Conservation (phyloP, 2,797 vertebrate species). For the Phalanger gymnotis region DNA sequence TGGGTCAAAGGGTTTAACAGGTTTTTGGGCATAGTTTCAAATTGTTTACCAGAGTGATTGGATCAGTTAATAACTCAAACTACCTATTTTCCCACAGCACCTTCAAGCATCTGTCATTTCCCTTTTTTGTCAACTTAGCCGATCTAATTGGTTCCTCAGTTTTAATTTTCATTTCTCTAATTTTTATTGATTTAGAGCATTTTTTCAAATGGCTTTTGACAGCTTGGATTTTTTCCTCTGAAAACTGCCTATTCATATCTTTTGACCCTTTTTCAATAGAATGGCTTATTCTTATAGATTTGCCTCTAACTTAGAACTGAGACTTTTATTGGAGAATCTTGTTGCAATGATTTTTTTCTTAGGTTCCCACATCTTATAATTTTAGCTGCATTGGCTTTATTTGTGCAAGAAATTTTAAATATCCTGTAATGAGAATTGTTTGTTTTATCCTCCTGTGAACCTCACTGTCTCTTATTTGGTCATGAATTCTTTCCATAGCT, state of each 20-base stretch:
- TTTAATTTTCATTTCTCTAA: not conserved
- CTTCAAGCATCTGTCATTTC: not conserved
- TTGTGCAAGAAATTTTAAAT: not conserved
- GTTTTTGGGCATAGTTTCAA: not conserved
- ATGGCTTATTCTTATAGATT: not conserved
- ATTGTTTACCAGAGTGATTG: not conserved
- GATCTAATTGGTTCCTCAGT: not conserved
- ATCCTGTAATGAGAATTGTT: not conserved
- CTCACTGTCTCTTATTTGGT: not conserved
- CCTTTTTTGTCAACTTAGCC: not conserved
- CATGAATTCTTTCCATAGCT: not conserved
- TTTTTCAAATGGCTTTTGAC: not conserved
- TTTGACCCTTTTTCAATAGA: not conserved
- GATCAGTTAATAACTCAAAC: not conserved
- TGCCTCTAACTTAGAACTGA: not conserved
- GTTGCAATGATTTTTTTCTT: not conserved
- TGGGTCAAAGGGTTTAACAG: not conserved
- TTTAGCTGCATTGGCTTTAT: not conserved
- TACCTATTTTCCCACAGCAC: not conserved
- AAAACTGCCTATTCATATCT: not conserved
- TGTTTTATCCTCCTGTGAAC: not conserved
- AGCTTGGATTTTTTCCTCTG: not conserved
- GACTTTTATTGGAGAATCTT: not conserved
- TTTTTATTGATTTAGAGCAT: not conserved
- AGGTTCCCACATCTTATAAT: not conserved